Evolutionary conservation across 2,888 invertebrate species (phyloP), one percentile per base, ranked within the genome.

Genomic region (Hemithea aestivaria): DNA sequence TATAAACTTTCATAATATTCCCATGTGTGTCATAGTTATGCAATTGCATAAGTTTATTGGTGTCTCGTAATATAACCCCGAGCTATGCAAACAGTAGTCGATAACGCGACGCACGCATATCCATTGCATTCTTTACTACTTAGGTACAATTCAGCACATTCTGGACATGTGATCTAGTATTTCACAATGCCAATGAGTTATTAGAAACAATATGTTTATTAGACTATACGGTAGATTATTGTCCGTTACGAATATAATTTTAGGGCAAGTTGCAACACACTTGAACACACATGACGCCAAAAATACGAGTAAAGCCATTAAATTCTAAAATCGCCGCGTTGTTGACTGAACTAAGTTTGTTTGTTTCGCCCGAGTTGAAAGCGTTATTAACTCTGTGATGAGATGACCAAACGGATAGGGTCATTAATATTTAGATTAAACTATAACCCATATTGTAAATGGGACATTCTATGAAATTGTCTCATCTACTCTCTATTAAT

Each of bases 41-140:
- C 35, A 40, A 40, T 27, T 21, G 24, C n/a, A 11, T 28, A 35
- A 28, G 27, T 45, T 23, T 30, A 38, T 40, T 48, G 41, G 38
- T 48, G 43, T 52, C 45, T 50, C 35, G 54, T 49, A 56, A 62
- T 54, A 28, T 29, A 48, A 62, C 36, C 48, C 53, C 44, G 12
- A 29, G 35, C 42, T 35, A 36, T 41, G 42, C 45, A 35, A 48
- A 38, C 51, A 51, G 48, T 31, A 9, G 27, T 26, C 40, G 37
- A 35, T 31, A 36, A 31, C 29, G 35, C 7, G 33, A 21, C 33
- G 26, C 30, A 39, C 27, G 22, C n/a, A 31, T 20, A 27, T 38
- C 20, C 51, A 60, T 66, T 54, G 53, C 68, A 71, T 74, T 73
- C 66, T 64, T 74, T 66, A 56, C 55, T 57, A 67, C n/a, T n/a